Conservation (phyloP, 2,797 vertebrate species). For the Taenioides sp. region DNA sequence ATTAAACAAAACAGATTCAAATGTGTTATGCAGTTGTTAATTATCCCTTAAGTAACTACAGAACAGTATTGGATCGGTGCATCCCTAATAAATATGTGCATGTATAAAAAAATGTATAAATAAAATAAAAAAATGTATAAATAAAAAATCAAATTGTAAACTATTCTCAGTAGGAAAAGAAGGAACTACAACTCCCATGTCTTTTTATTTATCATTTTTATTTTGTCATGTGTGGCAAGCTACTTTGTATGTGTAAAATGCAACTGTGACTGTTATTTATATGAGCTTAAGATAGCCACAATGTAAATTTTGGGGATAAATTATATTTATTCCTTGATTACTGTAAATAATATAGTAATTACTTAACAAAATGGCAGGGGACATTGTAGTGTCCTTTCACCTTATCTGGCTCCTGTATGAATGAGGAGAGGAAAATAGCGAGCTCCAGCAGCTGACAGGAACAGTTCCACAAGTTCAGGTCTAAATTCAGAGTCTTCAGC, state of each 20-base stretch:
- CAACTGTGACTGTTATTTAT: not conserved
- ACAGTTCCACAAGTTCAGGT: constrained; percentile 82
- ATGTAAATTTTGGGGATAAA: not conserved
- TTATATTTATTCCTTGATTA: not conserved
- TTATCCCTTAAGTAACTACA: no score
- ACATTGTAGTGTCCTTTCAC: constrained; percentile 22
- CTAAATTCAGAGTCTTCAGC: constrained; percentile 77
- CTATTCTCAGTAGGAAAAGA: no score
- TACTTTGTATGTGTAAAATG: not conserved
- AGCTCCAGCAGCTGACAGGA: constrained; percentile 77
- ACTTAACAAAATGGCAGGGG: not conserved
- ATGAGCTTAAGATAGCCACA: not conserved
- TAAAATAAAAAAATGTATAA: no score
- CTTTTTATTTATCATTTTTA: no score
- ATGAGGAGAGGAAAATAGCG: constrained; percentile 72
- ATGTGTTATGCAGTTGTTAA: no score
- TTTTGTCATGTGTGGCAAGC: no score
- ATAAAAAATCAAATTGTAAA: no score
- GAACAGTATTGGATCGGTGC: no score
- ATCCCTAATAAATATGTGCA: no score
- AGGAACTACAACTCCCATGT: no score
- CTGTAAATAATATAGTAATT: not conserved
- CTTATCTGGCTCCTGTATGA: constrained; percentile 67
- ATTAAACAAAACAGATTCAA: no score
- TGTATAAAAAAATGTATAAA: no score